Conservation (phyloP, 2,888 invertebrate species). For the Syrista parreyssii region DNA sequence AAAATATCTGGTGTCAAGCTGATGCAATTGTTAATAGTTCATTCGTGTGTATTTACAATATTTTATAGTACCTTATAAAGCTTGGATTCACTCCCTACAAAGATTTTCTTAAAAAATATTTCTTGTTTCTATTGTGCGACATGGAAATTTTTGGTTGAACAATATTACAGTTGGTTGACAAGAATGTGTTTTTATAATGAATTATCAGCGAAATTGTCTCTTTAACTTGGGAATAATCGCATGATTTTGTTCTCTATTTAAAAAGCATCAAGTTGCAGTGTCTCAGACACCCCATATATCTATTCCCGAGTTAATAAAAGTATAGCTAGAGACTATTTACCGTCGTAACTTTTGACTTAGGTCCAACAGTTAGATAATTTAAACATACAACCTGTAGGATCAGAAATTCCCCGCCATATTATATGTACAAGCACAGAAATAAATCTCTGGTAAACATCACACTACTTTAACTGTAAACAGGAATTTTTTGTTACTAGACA, state of each 20-base stretch:
- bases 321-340: not conserved
- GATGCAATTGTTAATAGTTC: not conserved
- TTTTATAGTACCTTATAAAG: not conserved
- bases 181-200: not conserved
- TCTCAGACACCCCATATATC: too few relatives aligned
- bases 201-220: not conserved
- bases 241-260: too few relatives aligned
- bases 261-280: too few relatives aligned
- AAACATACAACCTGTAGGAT: not conserved
- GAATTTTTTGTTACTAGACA: not conserved
- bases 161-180: not conserved
- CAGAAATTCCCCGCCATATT: not conserved
- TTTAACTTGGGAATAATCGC: not conserved
- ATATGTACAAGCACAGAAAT: not conserved
- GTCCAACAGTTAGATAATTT: not conserved
- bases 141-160: not conserved
- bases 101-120: not conserved
- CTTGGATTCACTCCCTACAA: not conserved
- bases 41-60: not conserved
- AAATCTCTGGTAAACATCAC: not conserved
- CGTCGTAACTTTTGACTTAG: not conserved
- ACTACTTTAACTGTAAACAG: not conserved
- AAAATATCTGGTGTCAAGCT: not conserved
- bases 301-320: not conserved
- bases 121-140: not conserved